phyloP scores from a whole-genome alignment of 2,888 invertebrate species.

The Acholoe squamosa region DNA sequence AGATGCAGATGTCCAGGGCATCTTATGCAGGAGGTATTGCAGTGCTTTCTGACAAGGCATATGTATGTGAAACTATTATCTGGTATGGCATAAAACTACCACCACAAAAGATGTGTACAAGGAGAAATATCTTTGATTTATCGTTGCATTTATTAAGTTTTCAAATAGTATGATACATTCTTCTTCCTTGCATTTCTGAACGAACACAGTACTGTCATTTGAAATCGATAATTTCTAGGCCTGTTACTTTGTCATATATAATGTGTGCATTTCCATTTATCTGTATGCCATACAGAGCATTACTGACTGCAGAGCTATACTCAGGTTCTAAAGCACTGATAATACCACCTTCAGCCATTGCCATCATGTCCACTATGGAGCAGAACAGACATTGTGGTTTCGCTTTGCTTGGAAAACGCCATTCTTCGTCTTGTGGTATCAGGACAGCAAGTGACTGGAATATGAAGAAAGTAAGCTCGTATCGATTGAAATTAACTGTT shows the following conservation, averaged over 20 bases:
- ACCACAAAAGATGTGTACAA: too few species aligned
- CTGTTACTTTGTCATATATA: conserved; percentile 48
- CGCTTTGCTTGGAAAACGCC: neutral
- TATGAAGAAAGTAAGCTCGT: neutral
- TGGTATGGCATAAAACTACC: too few species aligned
- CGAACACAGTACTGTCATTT: neutral
- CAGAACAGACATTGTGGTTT: conserved; percentile 12
- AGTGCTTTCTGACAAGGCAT: too few species aligned
- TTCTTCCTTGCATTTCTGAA: too few species aligned
- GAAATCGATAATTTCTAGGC: conserved; percentile 43
- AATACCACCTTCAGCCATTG: conserved; percentile 61
- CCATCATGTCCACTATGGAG: conserved; percentile 61
- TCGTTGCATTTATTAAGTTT: too few species aligned
- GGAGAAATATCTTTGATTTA: too few species aligned
- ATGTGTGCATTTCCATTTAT: conserved; percentile 46
- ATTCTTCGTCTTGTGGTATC: neutral
- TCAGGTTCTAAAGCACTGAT: conserved; percentile 38
- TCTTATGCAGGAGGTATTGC: too few species aligned
- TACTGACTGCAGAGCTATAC: conserved; percentile 44
- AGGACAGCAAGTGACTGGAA: neutral
- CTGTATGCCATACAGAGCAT: conserved; percentile 60
- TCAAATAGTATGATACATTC: too few species aligned
- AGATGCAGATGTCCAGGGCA: too few species aligned
- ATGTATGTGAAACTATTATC: too few species aligned
- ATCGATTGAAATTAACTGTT: too few species aligned